Conservation (phyloP, 1,140 invertebrate species). For the Leptestheria dahalacensis region DNA sequence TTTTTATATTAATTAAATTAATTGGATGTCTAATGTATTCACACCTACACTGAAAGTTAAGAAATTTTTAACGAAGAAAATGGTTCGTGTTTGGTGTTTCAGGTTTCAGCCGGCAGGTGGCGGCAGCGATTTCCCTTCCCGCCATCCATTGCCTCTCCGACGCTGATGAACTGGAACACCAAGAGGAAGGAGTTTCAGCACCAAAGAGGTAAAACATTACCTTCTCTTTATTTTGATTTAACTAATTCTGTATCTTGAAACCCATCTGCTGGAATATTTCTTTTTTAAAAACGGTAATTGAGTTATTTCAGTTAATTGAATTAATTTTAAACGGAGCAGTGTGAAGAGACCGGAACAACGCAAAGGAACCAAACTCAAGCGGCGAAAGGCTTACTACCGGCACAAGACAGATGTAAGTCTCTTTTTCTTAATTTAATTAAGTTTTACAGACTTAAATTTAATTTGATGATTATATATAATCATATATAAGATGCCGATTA, state of each 20-base stretch:
- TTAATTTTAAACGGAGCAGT: background rate
- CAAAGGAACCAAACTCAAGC: conserved; percentile 15
- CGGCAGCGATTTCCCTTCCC: conserved; percentile 4
- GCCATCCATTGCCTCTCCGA: conserved; percentile 9
- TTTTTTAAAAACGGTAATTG: background rate
- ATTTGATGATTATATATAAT: no score
- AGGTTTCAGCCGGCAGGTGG: conserved; percentile 4
- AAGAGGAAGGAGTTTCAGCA: background rate
- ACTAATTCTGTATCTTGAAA: background rate
- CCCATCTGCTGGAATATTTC: background rate
- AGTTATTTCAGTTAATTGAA: background rate
- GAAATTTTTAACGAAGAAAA: no score
- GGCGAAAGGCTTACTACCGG: conserved; percentile 16
- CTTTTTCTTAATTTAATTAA: no score
- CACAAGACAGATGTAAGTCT: conserved; percentile 17
- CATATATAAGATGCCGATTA: no score
- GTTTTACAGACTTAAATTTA: no score
- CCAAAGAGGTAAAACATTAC: background rate
- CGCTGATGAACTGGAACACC: background rate
- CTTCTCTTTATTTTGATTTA: no score
- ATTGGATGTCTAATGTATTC: no score
- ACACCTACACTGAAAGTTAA: no score
- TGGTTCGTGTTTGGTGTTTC: background rate
- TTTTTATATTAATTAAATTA: no score
- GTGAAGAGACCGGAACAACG: conserved; percentile 9